phyloP scores from a whole-genome alignment of 2,113 vertebrate genomes.

The Istiophorus platypterus region DNA sequence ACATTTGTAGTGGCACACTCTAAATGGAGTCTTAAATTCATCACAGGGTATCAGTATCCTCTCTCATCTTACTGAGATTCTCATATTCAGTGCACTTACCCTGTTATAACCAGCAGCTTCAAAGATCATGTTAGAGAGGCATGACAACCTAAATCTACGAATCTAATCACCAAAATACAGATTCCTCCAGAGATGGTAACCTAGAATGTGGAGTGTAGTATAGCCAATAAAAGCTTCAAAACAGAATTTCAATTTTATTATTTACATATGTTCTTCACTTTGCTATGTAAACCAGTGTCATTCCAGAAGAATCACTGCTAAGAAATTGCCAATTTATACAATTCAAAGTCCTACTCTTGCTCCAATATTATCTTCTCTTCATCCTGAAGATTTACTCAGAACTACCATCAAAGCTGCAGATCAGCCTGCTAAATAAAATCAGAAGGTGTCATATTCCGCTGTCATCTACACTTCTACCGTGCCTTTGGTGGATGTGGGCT shows the following conservation, averaged over 20 bases:
- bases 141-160: slow-evolving; percentile 41
- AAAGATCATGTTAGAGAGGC: slow-evolving; percentile 26
- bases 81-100: neutral
- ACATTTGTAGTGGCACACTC: neutral
- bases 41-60: neutral
- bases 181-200: slow-evolving; percentile 15
- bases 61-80: neutral
- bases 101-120: neutral
- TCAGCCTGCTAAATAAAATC: slow-evolving; percentile 4
- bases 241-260: slow-evolving; percentile 43
- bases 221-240: slow-evolving; percentile 23
- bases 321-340: slow-evolving; percentile 61
- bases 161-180: slow-evolving; percentile 34
- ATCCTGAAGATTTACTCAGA: neutral
- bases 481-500: slow-evolving; percentile 2
- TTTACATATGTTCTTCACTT: slow-evolving; percentile 32
- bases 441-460: neutral
- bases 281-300: slow-evolving; percentile 20
- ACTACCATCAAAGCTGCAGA: neutral
- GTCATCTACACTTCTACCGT: neutral
- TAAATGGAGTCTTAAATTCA: slow-evolving; percentile 14
- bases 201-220: neutral
- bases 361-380: neutral
- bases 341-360: slow-evolving; percentile 24
- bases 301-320: slow-evolving; percentile 30